Evolutionary conservation across 2,888 invertebrate genomes (phyloP).

Genomic region (Drymonia ruficornis): DNA sequence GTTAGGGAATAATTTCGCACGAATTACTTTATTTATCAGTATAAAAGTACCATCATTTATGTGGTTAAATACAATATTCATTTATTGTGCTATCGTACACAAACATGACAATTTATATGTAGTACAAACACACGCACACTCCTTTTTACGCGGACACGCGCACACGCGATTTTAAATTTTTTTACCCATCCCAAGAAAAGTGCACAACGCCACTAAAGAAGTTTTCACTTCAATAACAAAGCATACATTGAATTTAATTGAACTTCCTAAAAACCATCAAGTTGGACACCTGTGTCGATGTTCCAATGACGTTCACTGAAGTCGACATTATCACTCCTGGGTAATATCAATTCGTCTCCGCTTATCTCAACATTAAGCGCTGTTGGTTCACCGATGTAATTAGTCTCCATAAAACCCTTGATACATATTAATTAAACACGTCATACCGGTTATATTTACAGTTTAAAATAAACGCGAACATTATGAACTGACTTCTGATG

Average conservation of each 20-base stretch:
- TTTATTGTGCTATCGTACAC: no score
- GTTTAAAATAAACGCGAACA: conserved; percentile 22
- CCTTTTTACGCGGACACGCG: no score
- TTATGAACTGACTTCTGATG: conserved; percentile 10
- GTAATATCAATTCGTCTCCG: conserved; percentile 24
- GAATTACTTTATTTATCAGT: no score
- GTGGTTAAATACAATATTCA: no score
- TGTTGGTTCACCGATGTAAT: conserved; percentile 58
- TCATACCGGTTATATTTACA: conserved; percentile 33
- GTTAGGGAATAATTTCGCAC: no score
- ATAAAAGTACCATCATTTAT: no score
- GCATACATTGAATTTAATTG: no score
- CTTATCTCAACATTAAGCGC: conserved; percentile 34
- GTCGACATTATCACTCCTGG: conserved; percentile 16
- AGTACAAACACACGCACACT: no score
- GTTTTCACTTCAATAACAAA: neutral
- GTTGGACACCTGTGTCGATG: conserved; percentile 2
- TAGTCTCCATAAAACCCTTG: conserved; percentile 58
- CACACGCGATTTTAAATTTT: no score
- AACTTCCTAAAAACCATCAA: neutral
- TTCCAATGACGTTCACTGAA: conserved; percentile 8
- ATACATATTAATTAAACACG: conserved; percentile 63
- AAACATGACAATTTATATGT: no score
- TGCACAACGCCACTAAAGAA: no score
- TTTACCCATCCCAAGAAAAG: no score